Evolutionary conservation across 1,140 invertebrate genomes (phyloP).

Genomic region (Pachypsylla venusta): DNA sequence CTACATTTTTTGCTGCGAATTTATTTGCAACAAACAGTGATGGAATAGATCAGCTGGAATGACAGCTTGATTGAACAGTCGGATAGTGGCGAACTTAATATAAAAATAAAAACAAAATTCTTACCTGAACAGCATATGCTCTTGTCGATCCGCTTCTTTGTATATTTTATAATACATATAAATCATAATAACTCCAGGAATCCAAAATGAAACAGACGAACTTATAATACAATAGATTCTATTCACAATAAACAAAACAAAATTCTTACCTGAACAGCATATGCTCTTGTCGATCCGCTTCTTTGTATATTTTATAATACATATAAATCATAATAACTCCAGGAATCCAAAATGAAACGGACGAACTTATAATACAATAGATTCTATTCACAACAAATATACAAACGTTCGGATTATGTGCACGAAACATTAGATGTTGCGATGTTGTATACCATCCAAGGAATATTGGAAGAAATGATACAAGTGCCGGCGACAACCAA

Average conservation of each 20-base stretch:
- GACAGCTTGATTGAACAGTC: no score
- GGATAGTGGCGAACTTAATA: no score
- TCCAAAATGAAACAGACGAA: slow-evolving; percentile 87
- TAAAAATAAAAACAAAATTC: no score
- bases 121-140: slow-evolving; percentile 75
- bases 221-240: slow-evolving; percentile 77
- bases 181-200: slow-evolving; percentile 84
- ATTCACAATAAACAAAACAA: slow-evolving; percentile 86
- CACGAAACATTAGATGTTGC: slow-evolving; percentile 48
- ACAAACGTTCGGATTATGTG: slow-evolving; percentile 58
- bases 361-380: slow-evolving; percentile 80
- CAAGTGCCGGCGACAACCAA: slow-evolving; percentile 79
- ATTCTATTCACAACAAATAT: slow-evolving; percentile 75
- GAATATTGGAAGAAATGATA: slow-evolving; percentile 92
- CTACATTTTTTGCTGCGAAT: no score
- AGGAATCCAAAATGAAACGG: slow-evolving; percentile 89
- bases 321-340: slow-evolving; percentile 85
- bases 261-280: slow-evolving; percentile 75
- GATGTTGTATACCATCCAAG: slow-evolving; percentile 79
- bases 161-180: slow-evolving; percentile 86
- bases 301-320: slow-evolving; percentile 79
- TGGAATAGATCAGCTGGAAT: no score
- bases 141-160: slow-evolving; percentile 77
- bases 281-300: slow-evolving; percentile 80
- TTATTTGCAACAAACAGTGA: no score